Conservation (phyloP, 2,797 vertebrate genomes). For the Microctenopoma lineatum region DNA sequence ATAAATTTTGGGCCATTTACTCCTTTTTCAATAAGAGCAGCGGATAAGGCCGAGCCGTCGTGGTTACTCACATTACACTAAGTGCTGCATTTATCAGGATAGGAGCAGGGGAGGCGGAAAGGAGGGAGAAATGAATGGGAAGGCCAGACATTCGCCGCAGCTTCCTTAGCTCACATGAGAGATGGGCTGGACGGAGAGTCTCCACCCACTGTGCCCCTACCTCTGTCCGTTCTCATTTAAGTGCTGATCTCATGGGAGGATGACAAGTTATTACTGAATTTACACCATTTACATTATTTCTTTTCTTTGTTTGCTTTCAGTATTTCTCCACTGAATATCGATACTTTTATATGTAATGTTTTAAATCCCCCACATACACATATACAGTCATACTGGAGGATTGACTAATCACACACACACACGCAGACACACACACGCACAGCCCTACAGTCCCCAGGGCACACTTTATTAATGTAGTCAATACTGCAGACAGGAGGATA, state of each 20-base stretch:
- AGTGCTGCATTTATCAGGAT: constrained; percentile 62
- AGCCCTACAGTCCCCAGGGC: constrained; percentile 31
- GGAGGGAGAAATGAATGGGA: constrained; percentile 43
- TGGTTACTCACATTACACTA: constrained; percentile 72
- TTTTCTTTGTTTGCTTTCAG: neutral
- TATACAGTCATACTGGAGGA: neutral
- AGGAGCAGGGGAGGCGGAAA: constrained; percentile 3
- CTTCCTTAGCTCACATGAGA: constrained; percentile 59
- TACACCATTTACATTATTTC: too few relatives aligned
- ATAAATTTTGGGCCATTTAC: constrained; percentile 69
- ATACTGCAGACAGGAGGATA: constrained; percentile 57
- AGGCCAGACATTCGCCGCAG: constrained; percentile 72
- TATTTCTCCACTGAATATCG: too few relatives aligned
- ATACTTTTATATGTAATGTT: neutral
- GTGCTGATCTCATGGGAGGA: constrained; percentile 22
- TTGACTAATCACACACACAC: neutral
- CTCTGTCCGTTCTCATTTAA: constrained; percentile 34
- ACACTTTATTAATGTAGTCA: constrained; percentile 68
- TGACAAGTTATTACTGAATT: neutral
- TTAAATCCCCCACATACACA: neutral
- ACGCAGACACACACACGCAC: constrained; percentile 13
- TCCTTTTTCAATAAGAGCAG: constrained; percentile 59
- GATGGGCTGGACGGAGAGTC: constrained; percentile 42
- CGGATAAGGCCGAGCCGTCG: constrained; percentile 38
- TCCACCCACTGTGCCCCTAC: constrained; percentile 52